These are phyloP conservation scores for Acleris emargana DNA, from an alignment of 2,888 invertebrate genomes.

Conservation along the genomic window DNA sequence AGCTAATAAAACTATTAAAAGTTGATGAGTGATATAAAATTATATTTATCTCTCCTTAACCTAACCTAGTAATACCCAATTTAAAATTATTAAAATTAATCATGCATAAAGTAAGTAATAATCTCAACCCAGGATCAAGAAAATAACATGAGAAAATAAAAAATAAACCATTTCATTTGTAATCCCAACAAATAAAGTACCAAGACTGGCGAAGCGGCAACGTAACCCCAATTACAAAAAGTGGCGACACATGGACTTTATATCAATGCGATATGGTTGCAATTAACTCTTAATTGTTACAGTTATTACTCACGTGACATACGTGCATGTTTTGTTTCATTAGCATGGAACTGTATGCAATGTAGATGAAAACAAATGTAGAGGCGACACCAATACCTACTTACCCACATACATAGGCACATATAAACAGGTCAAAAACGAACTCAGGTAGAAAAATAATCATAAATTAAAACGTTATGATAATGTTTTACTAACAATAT, in stretches of 20 bases:
- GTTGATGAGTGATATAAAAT: no score
- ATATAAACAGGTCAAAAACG: no score
- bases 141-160: no score
- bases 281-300: not conserved
- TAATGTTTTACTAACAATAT: no score
- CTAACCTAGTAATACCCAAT: no score
- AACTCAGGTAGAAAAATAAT: no score
- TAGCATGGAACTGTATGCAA: slow-evolving; percentile 1
- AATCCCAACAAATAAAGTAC: not conserved
- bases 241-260: not conserved
- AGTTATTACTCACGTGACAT: slow-evolving; percentile 1
- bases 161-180: not conserved
- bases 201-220: not conserved
- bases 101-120: not conserved
- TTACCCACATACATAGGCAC: no score
- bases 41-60: no score
- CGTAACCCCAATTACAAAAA: not conserved
- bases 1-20: no score
- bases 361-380: not conserved
- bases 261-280: not conserved
- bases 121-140: not conserved
- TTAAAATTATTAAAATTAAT: no score
- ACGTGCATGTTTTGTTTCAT: not conserved
- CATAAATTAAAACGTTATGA: no score
- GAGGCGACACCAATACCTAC: no score